Evolutionary conservation across 2,113 vertebrate genomes (phyloP), one percentile per base, ranked within the genome.

Genomic region (Ariopsis seemanni): DNA sequence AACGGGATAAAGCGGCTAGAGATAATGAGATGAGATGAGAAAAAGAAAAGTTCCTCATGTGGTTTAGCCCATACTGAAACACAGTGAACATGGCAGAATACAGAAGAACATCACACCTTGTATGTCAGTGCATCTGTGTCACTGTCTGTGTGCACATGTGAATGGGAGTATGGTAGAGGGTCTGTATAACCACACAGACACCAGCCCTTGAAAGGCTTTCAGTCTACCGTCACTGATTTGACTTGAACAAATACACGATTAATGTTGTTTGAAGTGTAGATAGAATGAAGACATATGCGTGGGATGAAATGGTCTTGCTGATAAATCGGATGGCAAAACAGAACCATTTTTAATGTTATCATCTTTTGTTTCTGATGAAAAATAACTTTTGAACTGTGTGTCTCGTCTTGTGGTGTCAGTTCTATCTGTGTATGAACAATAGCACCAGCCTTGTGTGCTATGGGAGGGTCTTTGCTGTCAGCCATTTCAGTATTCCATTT

Each of bases 401-500:
- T 72, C 50, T 79, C 82, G 82, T 90, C 84, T 89, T 88, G 27
- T 90, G 55, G 77, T 91, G 88, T 89, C 88, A 87, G 87, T 88
- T 89, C 86, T 90, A 90, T 92, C 85, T 90, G 87, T 75, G 88
- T 84, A 85, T 91, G 91, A 94, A 95, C 94, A 94, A 95, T 92
- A 90, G 92, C 91, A 81, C 81, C 87, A 91, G 89, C 90, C 91
- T 89, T 65, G 72, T 89, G 90, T 90, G 88, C 89, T 90, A 91
- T 86, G 90, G 91, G 91, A 93, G 86, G 87, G 85, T 79, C 82
- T 62, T 89, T 90, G 86, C 91, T 92, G 88, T 93, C 92, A 94
- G 93, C 92, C 93, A 91, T 92, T 94, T 93, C 91, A 93, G 89
- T 91, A 88, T 88, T 85, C 89, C 88, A 89, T 82, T 74, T 48